A percentile compares a stretch with the other conserved stretches of the same genome.
Evolutionary conservation across 2,797 vertebrate species (phyloP).

Genomic region (Crenichthys baileyi): DNA sequence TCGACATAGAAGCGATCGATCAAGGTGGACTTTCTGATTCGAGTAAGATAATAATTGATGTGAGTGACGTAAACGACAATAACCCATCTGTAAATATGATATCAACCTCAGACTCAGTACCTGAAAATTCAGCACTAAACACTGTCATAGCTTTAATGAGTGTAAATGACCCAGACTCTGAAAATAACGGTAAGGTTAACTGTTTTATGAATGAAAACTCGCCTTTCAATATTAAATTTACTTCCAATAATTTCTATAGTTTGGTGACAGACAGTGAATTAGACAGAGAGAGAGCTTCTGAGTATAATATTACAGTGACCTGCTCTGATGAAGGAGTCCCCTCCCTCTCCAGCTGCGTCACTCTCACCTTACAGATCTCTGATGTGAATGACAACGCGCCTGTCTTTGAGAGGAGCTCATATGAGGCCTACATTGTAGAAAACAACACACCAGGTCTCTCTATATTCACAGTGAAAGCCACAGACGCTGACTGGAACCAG

Average conservation of each 20-base stretch:
- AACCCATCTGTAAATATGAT: constrained; percentile 77
- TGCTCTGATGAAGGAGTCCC: constrained; percentile 41
- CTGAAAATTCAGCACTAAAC: constrained; percentile 62
- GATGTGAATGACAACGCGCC: constrained; percentile 9
- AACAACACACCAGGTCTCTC: too few relatives aligned
- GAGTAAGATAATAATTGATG: constrained; percentile 76
- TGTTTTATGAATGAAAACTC: constrained; percentile 69
- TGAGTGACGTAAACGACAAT: constrained; percentile 88
- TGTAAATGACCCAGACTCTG: constrained; percentile 79
- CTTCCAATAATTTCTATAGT: constrained; percentile 77
- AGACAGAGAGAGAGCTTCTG: constrained; percentile 28
- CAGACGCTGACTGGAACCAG: too few relatives aligned
- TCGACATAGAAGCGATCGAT: constrained; percentile 76
- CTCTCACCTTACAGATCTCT: constrained; percentile 29
- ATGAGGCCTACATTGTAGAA: constrained; percentile 50
- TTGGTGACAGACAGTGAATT: constrained; percentile 71
- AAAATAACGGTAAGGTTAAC: constrained; percentile 73
- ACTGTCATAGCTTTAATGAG: constrained; percentile 79
- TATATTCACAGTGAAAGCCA: too few relatives aligned
- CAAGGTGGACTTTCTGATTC: constrained; percentile 78
- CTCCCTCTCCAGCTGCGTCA: constrained; percentile 50
- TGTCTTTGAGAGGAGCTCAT: constrained; percentile 44
- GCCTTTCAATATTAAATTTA: constrained; percentile 74
- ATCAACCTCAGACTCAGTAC: constrained; percentile 71
- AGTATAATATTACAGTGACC: constrained; percentile 37